These are phyloP conservation scores for Cotesia congregata DNA, from an alignment of 2,888 invertebrate genomes.

Conservation along the genomic window DNA sequence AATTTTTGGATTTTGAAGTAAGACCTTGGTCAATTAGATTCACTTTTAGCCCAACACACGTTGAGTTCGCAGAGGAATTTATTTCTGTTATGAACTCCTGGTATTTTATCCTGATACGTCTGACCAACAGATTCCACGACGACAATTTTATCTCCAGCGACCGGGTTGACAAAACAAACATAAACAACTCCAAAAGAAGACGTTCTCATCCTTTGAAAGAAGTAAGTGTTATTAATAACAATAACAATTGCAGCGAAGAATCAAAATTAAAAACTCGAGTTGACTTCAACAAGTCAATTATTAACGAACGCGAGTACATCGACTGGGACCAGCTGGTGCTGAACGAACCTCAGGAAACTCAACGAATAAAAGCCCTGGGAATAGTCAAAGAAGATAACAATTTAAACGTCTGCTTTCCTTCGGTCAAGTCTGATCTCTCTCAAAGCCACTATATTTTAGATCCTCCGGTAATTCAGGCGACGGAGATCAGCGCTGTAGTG, in stretches of 20 bases:
- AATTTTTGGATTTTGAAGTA: slow-evolving; percentile 80
- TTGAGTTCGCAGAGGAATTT: slow-evolving; percentile 79
- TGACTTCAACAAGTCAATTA: slow-evolving; percentile 36
- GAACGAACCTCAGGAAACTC: slow-evolving; percentile 59
- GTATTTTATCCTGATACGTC: slow-evolving; percentile 73
- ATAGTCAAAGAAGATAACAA: slow-evolving; percentile 55
- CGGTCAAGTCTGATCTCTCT: slow-evolving; percentile 61
- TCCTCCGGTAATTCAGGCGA: slow-evolving; percentile 63
- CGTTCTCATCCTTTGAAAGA: slow-evolving; percentile 26
- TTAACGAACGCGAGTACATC: slow-evolving; percentile 49
- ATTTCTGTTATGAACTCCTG: slow-evolving; percentile 76
- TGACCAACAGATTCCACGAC: slow-evolving; percentile 65
- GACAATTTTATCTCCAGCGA: slow-evolving; percentile 57
- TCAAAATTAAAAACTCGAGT: slow-evolving; percentile 38
- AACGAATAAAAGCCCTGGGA: slow-evolving; percentile 56
- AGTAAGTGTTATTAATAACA: neutral
- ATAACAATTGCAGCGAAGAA: slow-evolving; percentile 26
- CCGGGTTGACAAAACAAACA: slow-evolving; percentile 40
- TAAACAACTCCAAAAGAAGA: slow-evolving; percentile 26
- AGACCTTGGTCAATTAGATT: slow-evolving; percentile 77
- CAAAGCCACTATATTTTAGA: slow-evolving; percentile 61
- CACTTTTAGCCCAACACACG: slow-evolving; percentile 74
- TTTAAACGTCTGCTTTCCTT: slow-evolving; percentile 60
- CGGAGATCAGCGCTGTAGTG: slow-evolving; percentile 70
- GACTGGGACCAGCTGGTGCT: slow-evolving; percentile 62